Base-by-base conservation (phyloP, 2,888 invertebrate genomes). In the Laothoe populi region DNA sequence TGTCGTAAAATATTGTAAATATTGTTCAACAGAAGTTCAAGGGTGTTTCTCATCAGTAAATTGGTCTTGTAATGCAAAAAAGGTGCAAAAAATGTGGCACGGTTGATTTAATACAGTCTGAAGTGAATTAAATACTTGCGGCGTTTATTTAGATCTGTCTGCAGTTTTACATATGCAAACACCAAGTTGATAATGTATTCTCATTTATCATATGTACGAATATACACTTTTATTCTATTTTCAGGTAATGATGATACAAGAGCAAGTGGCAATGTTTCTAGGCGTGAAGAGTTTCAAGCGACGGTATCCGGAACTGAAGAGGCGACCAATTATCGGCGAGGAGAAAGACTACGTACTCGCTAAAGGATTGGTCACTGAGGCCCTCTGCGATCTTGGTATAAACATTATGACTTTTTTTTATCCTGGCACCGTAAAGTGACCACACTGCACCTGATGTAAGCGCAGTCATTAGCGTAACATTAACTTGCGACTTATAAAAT, bases 251-350 rank as follows among this genome's bases (percentile, higher is more conserved):
- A 98, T 99, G 96, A 95, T 99, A 64, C 98, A 99, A 87, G 99
- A 99, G 84, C 99, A 95, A 97, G 96, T 99, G 66, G 97, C 98
- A 0, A 97, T 98, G 83, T 99, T 97, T 88, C 94, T 99, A 66
- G 97, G 97, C 44, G 97, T 99, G 38, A 99, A 98, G 82, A 98
- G 99, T 63, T 99, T 99, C 87, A 99, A 99, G 86, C 94, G 99
- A 68, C 98, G 99, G 81, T 98, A 98, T 89, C 96, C 97, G n/a
- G 97, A 98, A 84, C 86, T 98, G 60, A 95, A 95, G 70, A 94
- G 99, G 62, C 94, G 99, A 61, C 93, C 96, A 68, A 96, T 98
- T 26, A 75, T 73, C 1, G 97, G 97, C 91, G 97, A 97, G 69
- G 99, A 99, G 83, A 94, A 98, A 62, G 97, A 97, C 78, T 98